Conservation (phyloP, 2,797 vertebrate genomes). For the Stomatorhinus walkeri region DNA sequence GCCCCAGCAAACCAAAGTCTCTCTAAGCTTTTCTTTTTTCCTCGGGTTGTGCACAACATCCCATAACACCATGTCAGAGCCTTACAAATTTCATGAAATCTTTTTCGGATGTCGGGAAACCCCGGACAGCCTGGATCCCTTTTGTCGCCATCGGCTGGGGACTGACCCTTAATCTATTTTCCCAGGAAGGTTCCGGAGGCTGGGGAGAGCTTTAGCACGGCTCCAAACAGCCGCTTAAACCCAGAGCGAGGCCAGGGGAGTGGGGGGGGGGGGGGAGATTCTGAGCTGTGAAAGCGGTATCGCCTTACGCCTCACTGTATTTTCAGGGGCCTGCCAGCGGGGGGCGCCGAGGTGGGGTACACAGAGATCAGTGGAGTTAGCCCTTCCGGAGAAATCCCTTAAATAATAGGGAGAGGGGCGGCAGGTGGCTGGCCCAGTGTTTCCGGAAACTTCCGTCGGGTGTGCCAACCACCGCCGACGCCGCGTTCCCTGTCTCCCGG, state of each 20-base stretch:
- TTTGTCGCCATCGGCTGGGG: slow-evolving; percentile 70
- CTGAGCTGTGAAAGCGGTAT: slow-evolving; percentile 77
- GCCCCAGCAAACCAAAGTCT: slow-evolving; percentile 43
- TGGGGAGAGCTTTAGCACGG: slow-evolving; percentile 79
- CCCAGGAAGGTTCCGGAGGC: slow-evolving; percentile 83
- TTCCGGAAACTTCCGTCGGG: slow-evolving; percentile 51
- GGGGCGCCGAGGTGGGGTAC: slow-evolving; percentile 93
- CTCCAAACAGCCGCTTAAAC: slow-evolving; percentile 82
- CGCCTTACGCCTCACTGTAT: slow-evolving; percentile 79
- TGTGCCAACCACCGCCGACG: slow-evolving; percentile 22
- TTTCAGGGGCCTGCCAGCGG: slow-evolving; percentile 78
- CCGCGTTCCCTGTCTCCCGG: not conserved
- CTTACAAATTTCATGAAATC: slow-evolving; percentile 75
- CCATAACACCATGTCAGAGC: slow-evolving; percentile 65
- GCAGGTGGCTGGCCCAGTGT: slow-evolving; percentile 42
- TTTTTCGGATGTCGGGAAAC: slow-evolving; percentile 70
- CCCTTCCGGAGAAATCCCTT: slow-evolving; percentile 62
- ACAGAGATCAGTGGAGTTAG: slow-evolving; percentile 87
- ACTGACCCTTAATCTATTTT: slow-evolving; percentile 88
- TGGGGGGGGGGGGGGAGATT: slow-evolving; percentile 37
- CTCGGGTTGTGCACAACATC: slow-evolving; percentile 45
- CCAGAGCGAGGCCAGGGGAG: slow-evolving; percentile 58
- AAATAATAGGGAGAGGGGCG: slow-evolving; percentile 43
- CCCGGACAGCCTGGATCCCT: slow-evolving; percentile 75
- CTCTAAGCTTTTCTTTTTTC: slow-evolving; percentile 58